These are phyloP conservation scores for Muntiacus muntjak DNA, from an alignment of 2,113 vertebrate genomes.

Conservation along the genomic window DNA sequence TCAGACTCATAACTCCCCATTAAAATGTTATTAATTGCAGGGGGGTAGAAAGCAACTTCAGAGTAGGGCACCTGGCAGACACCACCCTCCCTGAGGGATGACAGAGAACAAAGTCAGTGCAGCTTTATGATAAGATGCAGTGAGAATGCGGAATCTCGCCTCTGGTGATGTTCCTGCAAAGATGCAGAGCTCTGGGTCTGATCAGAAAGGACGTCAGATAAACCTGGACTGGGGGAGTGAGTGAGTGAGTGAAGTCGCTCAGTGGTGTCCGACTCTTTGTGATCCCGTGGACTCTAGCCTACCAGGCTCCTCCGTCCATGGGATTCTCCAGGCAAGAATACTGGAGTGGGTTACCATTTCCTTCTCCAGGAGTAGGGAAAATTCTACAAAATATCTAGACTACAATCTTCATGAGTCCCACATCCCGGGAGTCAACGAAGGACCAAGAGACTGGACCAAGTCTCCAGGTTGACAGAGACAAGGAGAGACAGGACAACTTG, in stretches of 20 bases:
- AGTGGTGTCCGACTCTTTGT: too few relatives aligned
- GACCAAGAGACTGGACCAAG: neutral
- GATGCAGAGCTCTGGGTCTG: neutral
- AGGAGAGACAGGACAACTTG: neutral
- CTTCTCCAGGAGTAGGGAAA: neutral
- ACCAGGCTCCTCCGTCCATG: too few relatives aligned
- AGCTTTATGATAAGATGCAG: fast-evolving
- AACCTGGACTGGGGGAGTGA: neutral
- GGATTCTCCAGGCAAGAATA: too few relatives aligned
- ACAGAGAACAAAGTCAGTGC: fast-evolving
- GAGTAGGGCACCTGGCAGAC: neutral
- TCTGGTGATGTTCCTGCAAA: neutral
- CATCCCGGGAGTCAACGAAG: neutral
- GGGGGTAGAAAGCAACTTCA: neutral
- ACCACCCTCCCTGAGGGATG: neutral
- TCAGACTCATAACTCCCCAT: neutral
- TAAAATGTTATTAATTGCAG: neutral
- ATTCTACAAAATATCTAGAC: neutral
- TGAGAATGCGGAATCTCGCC: fast-evolving
- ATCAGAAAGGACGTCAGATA: too few relatives aligned
- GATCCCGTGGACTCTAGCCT: too few relatives aligned
- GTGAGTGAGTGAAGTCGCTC: too few relatives aligned
- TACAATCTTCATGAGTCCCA: neutral
- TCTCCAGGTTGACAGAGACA: neutral
- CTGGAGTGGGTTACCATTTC: too few relatives aligned